Percentiles rank a stretch among this genome's conserved stretches.
These are phyloP conservation scores for Thunnus thynnus DNA, from an alignment of 2,113 vertebrate species.

Conservation along the genomic window DNA sequence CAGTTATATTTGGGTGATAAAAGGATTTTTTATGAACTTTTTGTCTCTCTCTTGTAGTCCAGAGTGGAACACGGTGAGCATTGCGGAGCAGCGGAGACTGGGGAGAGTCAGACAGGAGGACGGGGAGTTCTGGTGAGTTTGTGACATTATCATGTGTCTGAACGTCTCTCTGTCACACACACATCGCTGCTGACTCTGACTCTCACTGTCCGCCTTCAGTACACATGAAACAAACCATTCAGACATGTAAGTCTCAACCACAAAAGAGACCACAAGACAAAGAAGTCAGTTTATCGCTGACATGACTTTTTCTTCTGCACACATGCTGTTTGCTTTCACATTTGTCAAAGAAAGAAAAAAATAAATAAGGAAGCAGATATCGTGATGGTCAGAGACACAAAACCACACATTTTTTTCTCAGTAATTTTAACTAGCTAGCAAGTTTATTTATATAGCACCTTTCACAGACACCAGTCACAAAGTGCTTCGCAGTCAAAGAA, in stretches of 20 bases:
- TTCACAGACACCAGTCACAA: too few species aligned
- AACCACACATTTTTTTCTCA: too few species aligned
- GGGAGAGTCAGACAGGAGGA: slow-evolving; percentile 57
- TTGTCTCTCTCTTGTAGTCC: slow-evolving; percentile 46
- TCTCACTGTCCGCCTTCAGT: not conserved
- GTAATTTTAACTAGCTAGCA: too few species aligned
- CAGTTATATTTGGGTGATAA: too few species aligned
- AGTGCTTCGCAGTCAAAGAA: too few species aligned
- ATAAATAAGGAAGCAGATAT: too few species aligned
- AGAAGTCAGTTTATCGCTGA: not conserved
- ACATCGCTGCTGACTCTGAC: too few species aligned
- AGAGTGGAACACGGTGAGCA: slow-evolving; percentile 69
- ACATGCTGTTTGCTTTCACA: not conserved
- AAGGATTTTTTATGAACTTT: not conserved
- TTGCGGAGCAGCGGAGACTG: slow-evolving; percentile 69
- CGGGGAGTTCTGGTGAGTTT: slow-evolving; percentile 80
- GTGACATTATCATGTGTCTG: too few species aligned
- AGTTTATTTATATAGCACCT: too few species aligned
- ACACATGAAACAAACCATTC: not conserved
- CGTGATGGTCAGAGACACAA: too few species aligned
- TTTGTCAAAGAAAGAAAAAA: not conserved
- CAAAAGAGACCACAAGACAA: not conserved
- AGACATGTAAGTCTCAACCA: not conserved
- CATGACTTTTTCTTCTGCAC: not conserved
- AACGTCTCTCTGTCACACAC: not conserved